phyloP scores from a whole-genome alignment of 2,888 invertebrate species.

The Serrognathus titanus region DNA sequence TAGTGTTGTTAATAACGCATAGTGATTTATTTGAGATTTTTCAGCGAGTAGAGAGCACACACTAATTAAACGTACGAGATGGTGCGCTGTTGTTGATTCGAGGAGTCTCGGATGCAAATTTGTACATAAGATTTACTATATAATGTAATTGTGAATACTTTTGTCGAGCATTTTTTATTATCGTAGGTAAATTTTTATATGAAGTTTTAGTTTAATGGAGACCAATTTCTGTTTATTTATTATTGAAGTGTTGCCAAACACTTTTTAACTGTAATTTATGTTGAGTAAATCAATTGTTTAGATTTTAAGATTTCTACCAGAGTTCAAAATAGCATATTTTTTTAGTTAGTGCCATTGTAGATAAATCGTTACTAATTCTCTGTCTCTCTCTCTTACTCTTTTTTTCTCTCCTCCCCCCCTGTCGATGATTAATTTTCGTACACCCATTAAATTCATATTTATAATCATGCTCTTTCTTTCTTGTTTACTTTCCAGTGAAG shows the following conservation, averaged over 20 bases:
- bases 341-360: constrained; percentile 24
- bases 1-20: constrained; percentile 4
- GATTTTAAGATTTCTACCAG: constrained; percentile 25
- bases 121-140: constrained; percentile 15
- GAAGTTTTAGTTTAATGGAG: constrained; percentile 17
- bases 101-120: neutral
- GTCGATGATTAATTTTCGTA: neutral
- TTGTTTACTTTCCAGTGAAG: neutral
- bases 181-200: constrained; percentile 25
- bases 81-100: neutral
- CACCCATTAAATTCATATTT: neutral
- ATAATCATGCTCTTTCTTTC: neutral
- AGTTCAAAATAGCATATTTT: constrained; percentile 22
- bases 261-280: constrained; percentile 23
- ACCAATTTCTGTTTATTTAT: constrained; percentile 22
- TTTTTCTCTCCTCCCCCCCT: neutral
- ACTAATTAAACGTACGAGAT: neutral
- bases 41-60: neutral
- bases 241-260: constrained; percentile 18
- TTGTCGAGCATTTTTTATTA: constrained; percentile 21
- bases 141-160: constrained; percentile 21
- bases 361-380: constrained; percentile 10
- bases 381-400: constrained; percentile 1
- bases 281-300: constrained; percentile 20
- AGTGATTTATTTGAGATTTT: constrained; percentile 2